Percentiles rank a stretch among this genome's conserved stretches.
phyloP scores from a whole-genome alignment of 2,797 vertebrate genomes.

The Sus cebifrons region DNA sequence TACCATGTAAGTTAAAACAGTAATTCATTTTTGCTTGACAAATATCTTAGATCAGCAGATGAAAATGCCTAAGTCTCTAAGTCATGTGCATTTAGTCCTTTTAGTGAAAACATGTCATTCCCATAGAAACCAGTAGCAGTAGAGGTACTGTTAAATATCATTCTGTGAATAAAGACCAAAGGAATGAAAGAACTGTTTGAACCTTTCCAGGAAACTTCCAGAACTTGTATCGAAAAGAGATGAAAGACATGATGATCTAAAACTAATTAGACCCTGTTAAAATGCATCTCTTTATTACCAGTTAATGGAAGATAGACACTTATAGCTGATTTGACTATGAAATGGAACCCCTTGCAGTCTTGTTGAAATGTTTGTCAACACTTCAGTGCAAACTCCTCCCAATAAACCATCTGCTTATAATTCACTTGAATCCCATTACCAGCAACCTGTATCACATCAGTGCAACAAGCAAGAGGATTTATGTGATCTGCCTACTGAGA shows the following conservation, averaged over 20 bases:
- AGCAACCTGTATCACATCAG: slow-evolving; percentile 21
- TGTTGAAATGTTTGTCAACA: slow-evolving; percentile 67
- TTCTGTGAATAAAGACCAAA: not conserved
- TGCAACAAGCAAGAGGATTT: slow-evolving; percentile 41
- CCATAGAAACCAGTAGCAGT: slow-evolving; percentile 40
- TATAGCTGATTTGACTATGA: slow-evolving; percentile 24
- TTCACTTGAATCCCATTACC: slow-evolving; percentile 45
- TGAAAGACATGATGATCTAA: slow-evolving; percentile 18
- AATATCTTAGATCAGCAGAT: not conserved
- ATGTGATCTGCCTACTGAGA: not conserved
- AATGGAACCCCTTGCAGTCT: not conserved
- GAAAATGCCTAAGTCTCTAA: slow-evolving; percentile 53
- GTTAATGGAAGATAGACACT: slow-evolving; percentile 58
- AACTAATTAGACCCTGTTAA: not conserved
- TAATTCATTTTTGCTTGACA: slow-evolving; percentile 69
- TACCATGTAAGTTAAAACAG: not conserved
- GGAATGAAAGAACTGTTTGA: not conserved
- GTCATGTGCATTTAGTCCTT: slow-evolving; percentile 41
- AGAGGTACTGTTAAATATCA: slow-evolving; percentile 29
- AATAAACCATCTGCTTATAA: slow-evolving; percentile 67
- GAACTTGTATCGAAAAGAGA: slow-evolving; percentile 35
- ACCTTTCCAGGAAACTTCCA: not conserved
- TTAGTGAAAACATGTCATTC: slow-evolving; percentile 59
- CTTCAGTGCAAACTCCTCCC: slow-evolving; percentile 44
- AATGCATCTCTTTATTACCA: slow-evolving; percentile 33